Conservation (phyloP, 1,140 invertebrate species). For the Plectrocnemia conspersa region DNA sequence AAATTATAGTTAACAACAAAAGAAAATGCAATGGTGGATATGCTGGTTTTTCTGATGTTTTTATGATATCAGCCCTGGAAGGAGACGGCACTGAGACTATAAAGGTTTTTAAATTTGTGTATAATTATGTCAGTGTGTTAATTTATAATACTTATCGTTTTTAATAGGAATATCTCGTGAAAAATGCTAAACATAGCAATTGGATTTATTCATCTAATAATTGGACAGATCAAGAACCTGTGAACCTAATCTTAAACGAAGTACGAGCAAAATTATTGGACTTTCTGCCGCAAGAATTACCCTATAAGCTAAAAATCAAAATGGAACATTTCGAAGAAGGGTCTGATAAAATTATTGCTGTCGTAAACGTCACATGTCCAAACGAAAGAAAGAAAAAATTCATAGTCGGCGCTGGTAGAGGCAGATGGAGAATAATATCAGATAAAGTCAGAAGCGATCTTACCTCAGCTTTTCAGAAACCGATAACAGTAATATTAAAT, state of each 20-base stretch:
- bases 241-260: slow-evolving; percentile 63
- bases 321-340: slow-evolving; percentile 64
- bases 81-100: slow-evolving; percentile 72
- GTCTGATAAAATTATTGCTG: slow-evolving; percentile 56
- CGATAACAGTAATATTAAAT: too few species aligned
- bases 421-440: slow-evolving; percentile 62
- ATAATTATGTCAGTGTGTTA: neutral
- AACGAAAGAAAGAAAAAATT: slow-evolving; percentile 56
- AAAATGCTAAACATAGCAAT: slow-evolving; percentile 55
- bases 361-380: slow-evolving; percentile 60
- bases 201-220: slow-evolving; percentile 64
- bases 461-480: too few species aligned
- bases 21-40: slow-evolving; percentile 50
- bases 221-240: slow-evolving; percentile 67
- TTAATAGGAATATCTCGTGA: slow-evolving; percentile 64
- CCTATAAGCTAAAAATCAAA: slow-evolving; percentile 65
- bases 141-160: neutral
- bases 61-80: slow-evolving; percentile 81
- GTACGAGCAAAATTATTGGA: slow-evolving; percentile 78
- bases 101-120: slow-evolving; percentile 53
- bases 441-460: slow-evolving; percentile 49
- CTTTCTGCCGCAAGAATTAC: slow-evolving; percentile 73
- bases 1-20: slow-evolving; percentile 27
- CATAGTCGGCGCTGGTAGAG: slow-evolving; percentile 62
- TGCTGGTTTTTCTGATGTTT: slow-evolving; percentile 77